Base-by-base conservation (phyloP, 2,797 vertebrate species). In the Crenuchus spilurus region DNA sequence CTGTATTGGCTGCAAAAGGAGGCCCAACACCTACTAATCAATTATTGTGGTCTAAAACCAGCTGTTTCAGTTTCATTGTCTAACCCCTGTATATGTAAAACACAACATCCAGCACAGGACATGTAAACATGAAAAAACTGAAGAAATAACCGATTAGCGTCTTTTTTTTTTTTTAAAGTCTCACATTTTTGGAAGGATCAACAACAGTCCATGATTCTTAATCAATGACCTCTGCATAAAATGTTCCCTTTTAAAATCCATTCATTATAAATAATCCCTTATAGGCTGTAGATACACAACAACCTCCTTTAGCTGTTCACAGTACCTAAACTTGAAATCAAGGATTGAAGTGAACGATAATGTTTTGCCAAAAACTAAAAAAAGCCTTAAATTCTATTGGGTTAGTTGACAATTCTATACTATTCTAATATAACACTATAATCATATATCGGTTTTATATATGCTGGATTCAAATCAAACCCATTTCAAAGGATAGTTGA, bases 251-350 rank as follows among this genome's bases (percentile, higher is more conserved):
- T 52, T 31, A 8, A 60, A 22, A 28, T 0, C 26, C 37, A 8
- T 60, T 37, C 11, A 60, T 18, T 20, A n/a, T 8, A 16, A 62
- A 41, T 3, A 26, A 26, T 41, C 13, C 16, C 31, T 58, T 4
- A 35, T n/a, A n/a, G n/a, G n/a, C n/a, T n/a, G n/a, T n/a, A 58
- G 28, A 54, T 30, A 28, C 51, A 26, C 4, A 31, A 28, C 20
- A 31, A 31, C 18, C 48, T n/a, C 41, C 30, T 22, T n/a, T n/a
- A n/a, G n/a, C n/a, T n/a, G n/a, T n/a, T n/a, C n/a, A n/a, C n/a
- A n/a, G 2, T 74, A 54, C 49, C 28, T 64, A 1, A 10, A n/a
- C n/a, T 58, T 60, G 22, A 57, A 74, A 3, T 22, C 49, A 69
- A 52, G 2, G 3, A 60, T 35, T n/a, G 28, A 14, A 37, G 18